Percentiles rank a stretch among this genome's conserved stretches.
Conservation (phyloP, 2,113 vertebrate species). For the Paradisaea rubra region DNA sequence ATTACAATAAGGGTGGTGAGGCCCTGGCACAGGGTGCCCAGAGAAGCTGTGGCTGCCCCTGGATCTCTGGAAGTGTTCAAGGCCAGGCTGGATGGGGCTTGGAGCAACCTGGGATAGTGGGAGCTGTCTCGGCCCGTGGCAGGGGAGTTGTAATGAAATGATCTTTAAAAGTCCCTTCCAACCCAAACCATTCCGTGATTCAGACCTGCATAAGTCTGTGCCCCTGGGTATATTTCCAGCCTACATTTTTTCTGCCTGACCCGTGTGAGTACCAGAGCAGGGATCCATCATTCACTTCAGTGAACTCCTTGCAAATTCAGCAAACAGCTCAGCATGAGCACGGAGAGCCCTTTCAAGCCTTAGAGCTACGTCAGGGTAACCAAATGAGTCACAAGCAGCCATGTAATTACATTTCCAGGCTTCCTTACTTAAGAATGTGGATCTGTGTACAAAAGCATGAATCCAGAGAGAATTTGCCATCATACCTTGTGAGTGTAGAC, state of each 20-base stretch:
- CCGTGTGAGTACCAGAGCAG: accelerated
- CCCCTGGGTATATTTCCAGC: neutral
- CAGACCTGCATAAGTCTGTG: neutral
- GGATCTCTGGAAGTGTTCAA: neutral
- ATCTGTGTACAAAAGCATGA: neutral
- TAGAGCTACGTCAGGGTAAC: neutral
- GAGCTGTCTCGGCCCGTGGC: neutral
- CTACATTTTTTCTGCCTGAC: neutral
- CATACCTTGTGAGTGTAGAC: neutral
- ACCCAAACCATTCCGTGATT: neutral
- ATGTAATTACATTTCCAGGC: neutral
- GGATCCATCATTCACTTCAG: neutral
- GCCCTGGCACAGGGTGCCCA: neutral
- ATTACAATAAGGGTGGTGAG: neutral
- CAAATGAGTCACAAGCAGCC: neutral
- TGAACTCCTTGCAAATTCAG: neutral
- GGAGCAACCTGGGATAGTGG: neutral
- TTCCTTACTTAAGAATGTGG: neutral
- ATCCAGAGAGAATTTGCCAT: neutral
- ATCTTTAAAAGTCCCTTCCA: neutral
- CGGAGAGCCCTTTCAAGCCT: neutral
- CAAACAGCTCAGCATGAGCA: neutral
- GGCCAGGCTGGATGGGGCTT: accelerated
- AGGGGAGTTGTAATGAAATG: accelerated
- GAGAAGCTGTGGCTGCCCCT: neutral